Base-by-base conservation (phyloP, 2,888 invertebrate genomes). In the Andrena bicolor region DNA sequence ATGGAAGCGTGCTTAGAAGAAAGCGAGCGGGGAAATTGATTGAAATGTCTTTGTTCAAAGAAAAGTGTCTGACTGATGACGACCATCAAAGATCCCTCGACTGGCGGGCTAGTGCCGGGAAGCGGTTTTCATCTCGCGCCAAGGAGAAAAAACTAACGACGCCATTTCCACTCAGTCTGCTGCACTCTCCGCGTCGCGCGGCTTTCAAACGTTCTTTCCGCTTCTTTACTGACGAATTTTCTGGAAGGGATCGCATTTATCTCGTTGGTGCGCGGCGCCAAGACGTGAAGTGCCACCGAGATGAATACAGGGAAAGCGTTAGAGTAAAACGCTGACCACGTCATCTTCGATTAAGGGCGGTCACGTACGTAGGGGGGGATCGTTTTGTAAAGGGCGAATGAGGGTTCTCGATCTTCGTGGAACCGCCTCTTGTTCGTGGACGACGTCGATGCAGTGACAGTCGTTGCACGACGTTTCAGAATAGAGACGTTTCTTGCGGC, bases 401-500 rank as follows among this genome's bases (percentile, higher is more conserved):
- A 64, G 58, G 79, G 60, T 63, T 48, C 51, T 58, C 53, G 73
- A 60, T 75, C 32, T 51, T 71, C 63, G 71, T 66, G 72, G 65
- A 76, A 23, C 58, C 30, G 58, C 32, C 41, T 63, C 72, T 70
- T 51, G 32, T 41, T 48, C 51, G 58, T 71, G 68, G 78, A 82
- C 26, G 74, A 80, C 68, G 79, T 80, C 82, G 78, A 82, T 80
- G 86, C 77, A 73, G 79, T 81, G 89, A 89, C 83, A 84, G 79
- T 85, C 84, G 85, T 61, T 65, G 84, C 76, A 79, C 84, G 78
- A 86, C 84, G 64, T 74, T 69, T 76, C 77, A 71, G 84, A 85
- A 90, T 86, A 85, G 83, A 83, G 80, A 83, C 87, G 68, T 82
- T 90, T 89, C 86, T 90, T 89, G 84, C 72, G 64, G 66, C 32